Evolutionary conservation across 2,888 invertebrate species (phyloP).

Genomic region (Autographa gamma): DNA sequence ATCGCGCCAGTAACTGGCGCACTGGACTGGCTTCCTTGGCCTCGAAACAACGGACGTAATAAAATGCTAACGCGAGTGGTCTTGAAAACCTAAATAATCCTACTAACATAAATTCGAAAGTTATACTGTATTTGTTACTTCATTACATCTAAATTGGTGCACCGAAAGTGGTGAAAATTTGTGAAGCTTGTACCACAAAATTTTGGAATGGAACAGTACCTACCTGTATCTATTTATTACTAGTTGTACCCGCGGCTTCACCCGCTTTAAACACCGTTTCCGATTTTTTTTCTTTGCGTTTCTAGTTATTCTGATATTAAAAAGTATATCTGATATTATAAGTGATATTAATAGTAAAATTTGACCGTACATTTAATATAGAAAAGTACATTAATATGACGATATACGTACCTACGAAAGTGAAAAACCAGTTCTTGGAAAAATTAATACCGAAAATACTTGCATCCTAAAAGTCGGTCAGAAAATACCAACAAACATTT

Average conservation of each 20-base stretch:
- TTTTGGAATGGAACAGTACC: too few relatives aligned
- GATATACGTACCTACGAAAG: constrained; percentile 13
- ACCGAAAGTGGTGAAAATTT: not conserved
- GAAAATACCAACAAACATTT: constrained; percentile 34
- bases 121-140: not conserved
- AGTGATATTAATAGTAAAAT: too few relatives aligned
- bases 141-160: not conserved
- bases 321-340: too few relatives aligned
- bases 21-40: not conserved
- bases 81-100: constrained; percentile 7
- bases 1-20: not conserved
- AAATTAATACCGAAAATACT: constrained; percentile 26
- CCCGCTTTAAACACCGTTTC: too few relatives aligned
- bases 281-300: too few relatives aligned
- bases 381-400: not conserved
- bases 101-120: not conserved
- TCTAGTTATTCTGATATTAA: too few relatives aligned
- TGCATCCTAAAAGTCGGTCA: constrained; percentile 5
- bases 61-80: not conserved
- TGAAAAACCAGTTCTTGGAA: not conserved
- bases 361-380: too few relatives aligned
- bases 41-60: constrained; percentile 1
- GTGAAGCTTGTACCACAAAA: too few relatives aligned
- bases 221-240: too few relatives aligned
- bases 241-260: too few relatives aligned